phyloP scores from a whole-genome alignment of 2,797 vertebrate species.

The Amazonetta brasiliensis region DNA sequence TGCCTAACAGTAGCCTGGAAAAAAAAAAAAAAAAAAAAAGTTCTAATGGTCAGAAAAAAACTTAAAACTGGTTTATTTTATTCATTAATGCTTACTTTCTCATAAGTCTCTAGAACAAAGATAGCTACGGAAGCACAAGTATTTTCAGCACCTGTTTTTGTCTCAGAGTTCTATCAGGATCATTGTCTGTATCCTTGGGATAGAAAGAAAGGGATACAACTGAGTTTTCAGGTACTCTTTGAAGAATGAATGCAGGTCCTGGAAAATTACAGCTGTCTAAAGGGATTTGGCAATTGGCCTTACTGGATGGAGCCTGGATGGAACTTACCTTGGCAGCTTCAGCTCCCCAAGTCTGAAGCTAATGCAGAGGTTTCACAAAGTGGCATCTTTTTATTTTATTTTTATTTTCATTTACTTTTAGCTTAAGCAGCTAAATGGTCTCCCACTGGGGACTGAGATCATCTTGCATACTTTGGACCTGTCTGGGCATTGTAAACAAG shows the following conservation, averaged over 20 bases:
- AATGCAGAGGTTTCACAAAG: conserved; percentile 8
- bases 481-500: not conserved
- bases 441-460: not conserved
- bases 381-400: not conserved
- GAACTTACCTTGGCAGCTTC: not conserved
- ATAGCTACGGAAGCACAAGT: not conserved
- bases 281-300: not conserved
- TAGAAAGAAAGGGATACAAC: not conserved
- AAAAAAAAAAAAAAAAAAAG: not conserved
- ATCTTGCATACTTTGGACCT: not conserved
- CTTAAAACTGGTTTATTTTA: not conserved
- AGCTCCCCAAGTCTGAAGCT: not conserved
- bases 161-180: not conserved
- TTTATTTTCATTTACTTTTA: not conserved
- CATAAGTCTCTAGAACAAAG: not conserved
- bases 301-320: not conserved
- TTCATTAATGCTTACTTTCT: not conserved
- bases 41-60: not conserved
- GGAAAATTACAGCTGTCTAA: not conserved
- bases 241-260: not conserved
- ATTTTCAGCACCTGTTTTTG: not conserved
- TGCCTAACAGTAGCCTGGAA: not conserved
- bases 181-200: not conserved
- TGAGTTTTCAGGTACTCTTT: not conserved
- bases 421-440: not conserved